Evolutionary conservation across 92 coral and sea anemone species (phyloP), one percentile per base, ranked within the genome.

Genomic region (Epizoanthus scotinus): DNA sequence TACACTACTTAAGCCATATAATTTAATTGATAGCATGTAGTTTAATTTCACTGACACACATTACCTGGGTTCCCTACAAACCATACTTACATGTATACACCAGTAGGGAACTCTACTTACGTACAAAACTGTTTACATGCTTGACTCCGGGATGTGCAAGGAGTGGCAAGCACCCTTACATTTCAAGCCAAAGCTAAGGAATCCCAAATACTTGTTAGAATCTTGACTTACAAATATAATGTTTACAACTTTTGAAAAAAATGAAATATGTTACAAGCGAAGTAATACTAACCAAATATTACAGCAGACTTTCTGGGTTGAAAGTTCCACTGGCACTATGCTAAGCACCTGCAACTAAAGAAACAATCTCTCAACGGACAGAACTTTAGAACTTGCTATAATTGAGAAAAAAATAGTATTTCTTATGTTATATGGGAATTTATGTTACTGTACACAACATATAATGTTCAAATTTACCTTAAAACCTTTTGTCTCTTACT

Each of bases 71-170:
- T 79, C 97, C 94, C 90, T 87, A 77, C 84, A 49, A 24, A 22
- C 84, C 54, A 91, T 92, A 92, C 97, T 92, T 92, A 91, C 95
- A 78, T 34, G 40, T 34, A 34, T 63, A 79, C 19, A 77, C 86
- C 79, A 22, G 87, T 84, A 85, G 89, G 86, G 86, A 81, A 85
- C 67, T 12, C 83, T 85, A 91, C 94, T 88, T 88, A 87, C 94
- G 84, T 82, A 85, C 50, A 68, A 81, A 70, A 88, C 86, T 82
- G 70, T 79, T 85, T 77, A 84, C 89, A 88, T 84, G 94, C 99
- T 89, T 85, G 98, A 96, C 99, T 91, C 99, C 99, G 83, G 97
- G 87, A 77, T 87, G 99, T 96, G 99, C 99, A 96, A 91, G 99
- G 98, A 89, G 92, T 94, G 87, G 79, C 94, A 93, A 96, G 99